A percentile compares a stretch with the other conserved stretches of the same genome.
phyloP scores from a whole-genome alignment of 2,113 vertebrate genomes.

The Proteles cristata region DNA sequence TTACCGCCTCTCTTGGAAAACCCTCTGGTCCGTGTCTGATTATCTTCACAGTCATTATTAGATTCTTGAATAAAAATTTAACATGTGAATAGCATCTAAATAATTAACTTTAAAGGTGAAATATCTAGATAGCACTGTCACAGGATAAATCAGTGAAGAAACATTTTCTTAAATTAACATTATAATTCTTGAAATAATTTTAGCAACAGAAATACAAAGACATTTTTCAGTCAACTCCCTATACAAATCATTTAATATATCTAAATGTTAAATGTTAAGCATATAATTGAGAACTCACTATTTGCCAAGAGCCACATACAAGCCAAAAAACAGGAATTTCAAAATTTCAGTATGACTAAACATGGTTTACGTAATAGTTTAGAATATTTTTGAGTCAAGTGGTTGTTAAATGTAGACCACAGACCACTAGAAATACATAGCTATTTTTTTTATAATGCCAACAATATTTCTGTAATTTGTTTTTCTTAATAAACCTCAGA shows the following conservation, averaged over 20 bases:
- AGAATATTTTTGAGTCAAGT: background rate
- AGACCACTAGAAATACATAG: background rate
- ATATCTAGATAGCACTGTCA: background rate
- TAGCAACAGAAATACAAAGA: slow-evolving; percentile 11
- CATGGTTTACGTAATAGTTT: background rate
- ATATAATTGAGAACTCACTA: background rate
- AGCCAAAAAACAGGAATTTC: background rate
- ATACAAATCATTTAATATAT: background rate
- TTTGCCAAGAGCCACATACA: background rate
- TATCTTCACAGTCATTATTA: slow-evolving; percentile 74
- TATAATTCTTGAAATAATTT: slow-evolving; percentile 54
- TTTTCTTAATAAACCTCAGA: background rate
- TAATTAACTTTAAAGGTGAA: background rate
- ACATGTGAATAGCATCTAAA: slow-evolving; percentile 58
- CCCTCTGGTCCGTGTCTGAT: slow-evolving; percentile 64
- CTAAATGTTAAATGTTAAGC: background rate
- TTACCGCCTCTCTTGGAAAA: slow-evolving; percentile 80
- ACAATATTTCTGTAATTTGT: background rate
- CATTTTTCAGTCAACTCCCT: background rate
- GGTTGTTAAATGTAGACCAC: background rate
- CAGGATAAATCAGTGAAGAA: slow-evolving; percentile 12
- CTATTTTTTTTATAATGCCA: background rate
- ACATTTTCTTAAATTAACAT: slow-evolving; percentile 20
- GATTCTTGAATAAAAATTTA: slow-evolving; percentile 75
- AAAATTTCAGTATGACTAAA: background rate